Conservation (phyloP, 2,113 vertebrate species). For the Forbesichthys papilliferus region DNA sequence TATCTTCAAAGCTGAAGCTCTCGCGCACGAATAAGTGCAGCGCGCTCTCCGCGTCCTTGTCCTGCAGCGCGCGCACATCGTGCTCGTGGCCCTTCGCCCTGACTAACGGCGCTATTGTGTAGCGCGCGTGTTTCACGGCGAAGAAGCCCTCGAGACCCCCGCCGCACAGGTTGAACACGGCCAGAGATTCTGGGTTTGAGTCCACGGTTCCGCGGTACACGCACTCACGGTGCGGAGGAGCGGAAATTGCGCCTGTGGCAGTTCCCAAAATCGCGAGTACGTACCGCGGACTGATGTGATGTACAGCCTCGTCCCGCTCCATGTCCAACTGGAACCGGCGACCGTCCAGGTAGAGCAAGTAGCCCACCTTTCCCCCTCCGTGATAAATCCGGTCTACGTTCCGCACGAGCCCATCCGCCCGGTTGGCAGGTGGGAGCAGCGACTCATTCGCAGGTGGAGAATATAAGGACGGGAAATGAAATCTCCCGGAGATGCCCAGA, state of each 20-base stretch:
- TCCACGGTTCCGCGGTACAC: slow-evolving; percentile 90
- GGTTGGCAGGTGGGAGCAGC: slow-evolving; percentile 68
- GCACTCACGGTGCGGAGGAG: slow-evolving; percentile 72
- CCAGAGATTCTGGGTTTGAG: slow-evolving; percentile 85
- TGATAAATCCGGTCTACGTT: slow-evolving; percentile 87
- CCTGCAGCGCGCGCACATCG: slow-evolving; percentile 79
- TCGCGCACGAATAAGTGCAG: slow-evolving; percentile 84
- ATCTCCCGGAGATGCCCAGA: slow-evolving; percentile 44
- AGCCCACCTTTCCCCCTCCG: slow-evolving; percentile 88
- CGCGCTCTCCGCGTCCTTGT: slow-evolving; percentile 73
- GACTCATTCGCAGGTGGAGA: slow-evolving; percentile 72
- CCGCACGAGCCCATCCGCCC: slow-evolving; percentile 80
- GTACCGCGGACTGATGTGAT: slow-evolving; percentile 65
- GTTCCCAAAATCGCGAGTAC: slow-evolving; percentile 61
- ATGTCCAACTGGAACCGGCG: slow-evolving; percentile 88
- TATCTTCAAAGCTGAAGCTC: slow-evolving; percentile 84
- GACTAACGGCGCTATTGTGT: slow-evolving; percentile 81
- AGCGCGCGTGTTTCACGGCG: slow-evolving; percentile 83
- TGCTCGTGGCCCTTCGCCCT: slow-evolving; percentile 64
- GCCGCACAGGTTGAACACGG: slow-evolving; percentile 86
- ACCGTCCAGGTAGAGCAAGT: slow-evolving; percentile 85
- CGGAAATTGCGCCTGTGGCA: slow-evolving; percentile 39
- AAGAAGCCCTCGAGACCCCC: slow-evolving; percentile 90
- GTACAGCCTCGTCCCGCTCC: slow-evolving; percentile 81
- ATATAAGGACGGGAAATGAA: slow-evolving; percentile 60